These are phyloP conservation scores for Aphidius gifuensis DNA, from an alignment of 1,140 invertebrate genomes.

Conservation along the genomic window DNA sequence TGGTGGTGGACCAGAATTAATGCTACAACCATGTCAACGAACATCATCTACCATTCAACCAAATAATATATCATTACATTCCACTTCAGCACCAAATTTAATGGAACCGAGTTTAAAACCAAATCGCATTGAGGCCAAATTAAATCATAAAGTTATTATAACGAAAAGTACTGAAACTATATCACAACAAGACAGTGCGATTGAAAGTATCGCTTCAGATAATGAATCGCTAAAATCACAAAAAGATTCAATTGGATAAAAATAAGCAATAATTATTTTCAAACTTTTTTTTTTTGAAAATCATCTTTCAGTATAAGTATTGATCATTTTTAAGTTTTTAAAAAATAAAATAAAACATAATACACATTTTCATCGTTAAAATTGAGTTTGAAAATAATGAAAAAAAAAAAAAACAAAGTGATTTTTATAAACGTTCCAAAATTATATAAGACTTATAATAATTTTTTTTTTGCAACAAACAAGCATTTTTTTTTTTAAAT, in stretches of 20 bases:
- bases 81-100: conserved; percentile 46
- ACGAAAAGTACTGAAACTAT: conserved; percentile 47
- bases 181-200: conserved; percentile 45
- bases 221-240: conserved; percentile 43
- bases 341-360: too few species aligned
- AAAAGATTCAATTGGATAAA: conserved; percentile 37
- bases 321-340: too few species aligned
- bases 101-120: conserved; percentile 42
- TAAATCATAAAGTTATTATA: conserved; percentile 37
- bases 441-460: too few species aligned
- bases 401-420: too few species aligned
- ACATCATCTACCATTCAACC: conserved; percentile 38
- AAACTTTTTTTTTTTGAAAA: too few species aligned
- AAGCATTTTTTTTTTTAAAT: too few species aligned
- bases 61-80: conserved; percentile 47
- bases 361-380: too few species aligned
- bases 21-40: conserved; percentile 53
- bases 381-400: too few species aligned
- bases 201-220: conserved; percentile 39
- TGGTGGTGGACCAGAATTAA: conserved; percentile 81
- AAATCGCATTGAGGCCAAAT: conserved; percentile 37
- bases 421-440: too few species aligned
- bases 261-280: too few species aligned
- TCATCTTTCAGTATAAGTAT: too few species aligned
- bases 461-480: too few species aligned